phyloP scores from a whole-genome alignment of 2,113 vertebrate species.

The Terrapene triunguis region DNA sequence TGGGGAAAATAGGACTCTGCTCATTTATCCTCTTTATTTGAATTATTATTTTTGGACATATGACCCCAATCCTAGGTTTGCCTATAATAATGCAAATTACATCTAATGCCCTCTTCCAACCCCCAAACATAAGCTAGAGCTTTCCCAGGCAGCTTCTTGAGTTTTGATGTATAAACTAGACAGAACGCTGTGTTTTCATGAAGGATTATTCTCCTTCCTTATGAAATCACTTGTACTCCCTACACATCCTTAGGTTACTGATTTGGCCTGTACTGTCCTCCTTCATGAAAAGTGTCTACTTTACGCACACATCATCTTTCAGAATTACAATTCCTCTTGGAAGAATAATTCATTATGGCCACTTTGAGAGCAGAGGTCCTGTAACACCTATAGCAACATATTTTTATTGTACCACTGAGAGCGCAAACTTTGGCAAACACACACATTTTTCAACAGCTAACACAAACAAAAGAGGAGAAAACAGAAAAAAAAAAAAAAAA shows the following conservation, averaged over 20 bases:
- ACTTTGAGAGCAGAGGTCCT: neutral
- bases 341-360: neutral
- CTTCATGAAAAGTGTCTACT: neutral
- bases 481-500: neutral
- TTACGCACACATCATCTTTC: neutral
- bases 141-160: neutral
- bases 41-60: constrained; percentile 40
- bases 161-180: neutral
- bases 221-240: neutral
- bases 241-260: neutral
- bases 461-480: constrained; percentile 16
- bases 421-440: neutral
- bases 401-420: neutral
- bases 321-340: neutral
- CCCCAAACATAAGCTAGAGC: neutral
- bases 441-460: neutral
- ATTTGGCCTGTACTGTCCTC: neutral
- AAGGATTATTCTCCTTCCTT: neutral
- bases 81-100: constrained; percentile 58
- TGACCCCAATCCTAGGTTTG: constrained; percentile 59
- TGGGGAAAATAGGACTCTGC: constrained; percentile 3
- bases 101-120: neutral
- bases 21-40: constrained; percentile 50
- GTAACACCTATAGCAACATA: neutral
- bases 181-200: neutral